These are phyloP conservation scores for Papilio gigon DNA, from an alignment of 2,888 invertebrate genomes.

Conservation along the genomic window DNA sequence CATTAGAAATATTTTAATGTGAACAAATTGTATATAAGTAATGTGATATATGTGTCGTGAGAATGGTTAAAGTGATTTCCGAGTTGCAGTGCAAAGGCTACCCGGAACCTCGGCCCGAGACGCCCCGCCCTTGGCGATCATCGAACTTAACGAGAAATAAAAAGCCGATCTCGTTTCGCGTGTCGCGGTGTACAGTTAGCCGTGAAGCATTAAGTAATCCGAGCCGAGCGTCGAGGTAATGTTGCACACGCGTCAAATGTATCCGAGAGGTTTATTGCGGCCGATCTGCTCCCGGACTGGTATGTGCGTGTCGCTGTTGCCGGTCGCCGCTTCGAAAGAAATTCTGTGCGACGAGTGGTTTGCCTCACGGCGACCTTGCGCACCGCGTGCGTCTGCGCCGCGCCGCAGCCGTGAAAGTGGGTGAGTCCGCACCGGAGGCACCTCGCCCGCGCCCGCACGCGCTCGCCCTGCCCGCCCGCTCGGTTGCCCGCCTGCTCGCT, in stretches of 20 bases:
- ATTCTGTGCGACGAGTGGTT: slow-evolving; percentile 79
- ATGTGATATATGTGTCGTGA: background rate
- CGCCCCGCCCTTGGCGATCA: slow-evolving; percentile 65
- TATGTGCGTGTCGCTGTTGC: slow-evolving; percentile 52
- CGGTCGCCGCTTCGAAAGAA: slow-evolving; percentile 72
- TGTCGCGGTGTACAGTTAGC: slow-evolving; percentile 74
- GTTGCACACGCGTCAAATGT: slow-evolving; percentile 82
- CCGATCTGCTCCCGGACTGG: slow-evolving; percentile 68
- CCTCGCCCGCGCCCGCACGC: slow-evolving; percentile 33
- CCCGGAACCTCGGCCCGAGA: slow-evolving; percentile 60
- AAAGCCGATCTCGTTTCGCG: slow-evolving; percentile 78
- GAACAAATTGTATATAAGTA: background rate
- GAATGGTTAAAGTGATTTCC: background rate
- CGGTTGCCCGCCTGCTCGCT: slow-evolving; percentile 26
- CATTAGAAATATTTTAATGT: background rate
- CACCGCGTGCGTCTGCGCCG: slow-evolving; percentile 58
- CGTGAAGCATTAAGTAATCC: slow-evolving; percentile 79
- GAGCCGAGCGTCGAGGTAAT: slow-evolving; percentile 78
- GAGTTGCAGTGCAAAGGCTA: slow-evolving; percentile 41
- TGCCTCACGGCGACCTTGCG: slow-evolving; percentile 81
- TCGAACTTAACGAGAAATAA: slow-evolving; percentile 72
- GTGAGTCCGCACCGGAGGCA: slow-evolving; percentile 57
- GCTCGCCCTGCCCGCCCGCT: slow-evolving; percentile 62
- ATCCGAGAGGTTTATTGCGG: slow-evolving; percentile 79
- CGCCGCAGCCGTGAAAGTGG: slow-evolving; percentile 75